Evolutionary conservation across 37 sponge, comb jelly and placozoan genomes (phyloP), one percentile per base, ranked within the genome.

Genomic region (Cliona cf. orientalis): DNA sequence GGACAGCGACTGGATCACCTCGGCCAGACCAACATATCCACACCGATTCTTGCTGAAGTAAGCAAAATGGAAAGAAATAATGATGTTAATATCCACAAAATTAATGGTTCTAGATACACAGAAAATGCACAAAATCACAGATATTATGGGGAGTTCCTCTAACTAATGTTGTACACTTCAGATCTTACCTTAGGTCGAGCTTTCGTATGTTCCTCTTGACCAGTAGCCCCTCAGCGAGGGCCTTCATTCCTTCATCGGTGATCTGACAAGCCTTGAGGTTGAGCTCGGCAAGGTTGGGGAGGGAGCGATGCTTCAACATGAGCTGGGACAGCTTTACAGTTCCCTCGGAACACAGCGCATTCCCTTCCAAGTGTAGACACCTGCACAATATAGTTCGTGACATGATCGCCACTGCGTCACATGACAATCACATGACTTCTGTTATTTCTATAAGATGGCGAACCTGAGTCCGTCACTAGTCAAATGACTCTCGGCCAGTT

Each of bases 401-500:
- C n/a, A n/a, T n/a, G n/a, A n/a, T n/a, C n/a, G n/a, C n/a, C n/a
- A n/a, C n/a, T n/a, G n/a, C n/a, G n/a, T n/a, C n/a, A n/a, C n/a
- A n/a, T n/a, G n/a, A n/a, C n/a, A n/a, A n/a, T n/a, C n/a, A n/a
- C n/a, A n/a, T n/a, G n/a, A n/a, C n/a, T n/a, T n/a, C n/a, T n/a
- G n/a, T n/a, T n/a, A n/a, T 63, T 63, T 11, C 9, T 9, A 11
- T 11, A 37, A 14, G 53, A 9, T 5, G n/a, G 23, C 76, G 29
- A 11, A 76, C 60, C 61, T 74, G 32, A 88, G 89, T 43, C 89
- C 61, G 46, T 88, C 89, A 34, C 82, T 81, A 35, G 89, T 88
- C 28, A 88, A 72, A 58, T 80, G 89, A 58, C 76, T 88, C 61
- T 88, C 89, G 2, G 89, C 89, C 49, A 88, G 72, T 65, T 81